Conservation (phyloP, 2,797 vertebrate genomes). For the Synanceia verrucosa region DNA sequence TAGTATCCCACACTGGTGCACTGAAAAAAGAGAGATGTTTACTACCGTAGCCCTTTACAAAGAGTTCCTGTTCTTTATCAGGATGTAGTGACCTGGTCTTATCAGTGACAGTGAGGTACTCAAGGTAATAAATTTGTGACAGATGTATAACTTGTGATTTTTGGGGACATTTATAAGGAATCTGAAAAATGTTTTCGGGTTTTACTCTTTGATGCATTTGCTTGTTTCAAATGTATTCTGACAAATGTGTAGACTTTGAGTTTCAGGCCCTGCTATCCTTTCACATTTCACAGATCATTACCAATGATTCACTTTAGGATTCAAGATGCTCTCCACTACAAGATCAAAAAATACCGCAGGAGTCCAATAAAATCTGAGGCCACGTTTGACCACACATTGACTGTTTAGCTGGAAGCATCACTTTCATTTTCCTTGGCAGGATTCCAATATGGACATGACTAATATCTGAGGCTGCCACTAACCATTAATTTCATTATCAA, state of each 20-base stretch:
- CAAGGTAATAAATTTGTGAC: constrained; percentile 11
- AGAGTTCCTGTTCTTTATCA: constrained; percentile 38
- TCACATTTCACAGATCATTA: constrained; percentile 33
- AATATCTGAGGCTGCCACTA: neutral
- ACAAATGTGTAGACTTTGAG: constrained; percentile 17
- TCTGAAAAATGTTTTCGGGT: constrained; percentile 6
- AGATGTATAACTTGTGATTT: constrained; percentile 17
- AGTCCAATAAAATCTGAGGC: constrained; percentile 12
- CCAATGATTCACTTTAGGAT: constrained; percentile 8
- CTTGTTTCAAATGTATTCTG: constrained; percentile 15
- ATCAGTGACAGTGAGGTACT: constrained; percentile 29
- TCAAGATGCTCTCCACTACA: neutral
- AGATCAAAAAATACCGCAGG: constrained; percentile 38
- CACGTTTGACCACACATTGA: neutral
- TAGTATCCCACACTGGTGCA: constrained; percentile 54
- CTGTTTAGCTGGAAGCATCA: constrained; percentile 3
- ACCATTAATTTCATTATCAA: neutral
- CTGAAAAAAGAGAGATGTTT: constrained; percentile 54
- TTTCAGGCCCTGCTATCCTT: constrained; percentile 14
- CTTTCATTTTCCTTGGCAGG: constrained; percentile 17
- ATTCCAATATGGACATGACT: neutral
- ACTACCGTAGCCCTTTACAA: constrained; percentile 39
- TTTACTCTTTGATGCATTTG: constrained; percentile 19
- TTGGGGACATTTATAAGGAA: constrained; percentile 31
- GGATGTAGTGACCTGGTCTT: constrained; percentile 40